Base-by-base conservation (phyloP, 2,797 vertebrate species). In the Emys orbicularis region DNA sequence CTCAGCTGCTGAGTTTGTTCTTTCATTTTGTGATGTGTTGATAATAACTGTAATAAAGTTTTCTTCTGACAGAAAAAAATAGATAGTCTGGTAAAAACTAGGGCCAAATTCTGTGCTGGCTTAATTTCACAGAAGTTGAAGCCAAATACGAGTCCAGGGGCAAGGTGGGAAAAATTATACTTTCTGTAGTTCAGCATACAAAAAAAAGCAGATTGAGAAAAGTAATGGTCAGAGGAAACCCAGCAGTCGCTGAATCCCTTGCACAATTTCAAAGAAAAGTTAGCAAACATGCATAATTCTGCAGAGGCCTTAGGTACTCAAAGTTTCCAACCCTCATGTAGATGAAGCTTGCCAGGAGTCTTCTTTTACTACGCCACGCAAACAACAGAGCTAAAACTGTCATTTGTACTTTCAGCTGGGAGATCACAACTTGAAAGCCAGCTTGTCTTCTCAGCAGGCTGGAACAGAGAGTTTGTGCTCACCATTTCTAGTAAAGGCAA, bases 401-500 rank as follows among this genome's bases (percentile, higher is more conserved):
- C 56, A 74, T 15, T 81, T 50, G 6, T 15, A 83, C 50, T 84
- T 47, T 47, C 13, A 72, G 57, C 41, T 49, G 41, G 81, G n/a
- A 81, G 65, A 34, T 3, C 83, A 37, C 0, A 1, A 53, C 27
- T 18, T 12, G 10, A 81, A 83, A 90, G 29, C 0, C 0, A 89
- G 88, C 29, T 31, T 27, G 50, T 61, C 79, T 81, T 61, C 52
- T 68, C 89, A 50, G 53, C 34, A 56, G 18, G 84, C n/a, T 11
- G 11, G 49, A 61, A 87, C 25, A 85, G 85, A 80, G 47, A 65
- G 79, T 16, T 44, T 0, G 31, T 1, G 19, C 52, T 72, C 50
- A 49, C 13, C 41, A 19, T 44, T 37, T 74, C 31, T 11, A 56
- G 49, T 23, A 44, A 96, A 90, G n/a, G 68, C 53, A 31, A 72